A percentile compares a stretch with the other conserved stretches of the same genome.
Conservation (phyloP, 2,797 vertebrate species). For the Masticophis lateralis region DNA sequence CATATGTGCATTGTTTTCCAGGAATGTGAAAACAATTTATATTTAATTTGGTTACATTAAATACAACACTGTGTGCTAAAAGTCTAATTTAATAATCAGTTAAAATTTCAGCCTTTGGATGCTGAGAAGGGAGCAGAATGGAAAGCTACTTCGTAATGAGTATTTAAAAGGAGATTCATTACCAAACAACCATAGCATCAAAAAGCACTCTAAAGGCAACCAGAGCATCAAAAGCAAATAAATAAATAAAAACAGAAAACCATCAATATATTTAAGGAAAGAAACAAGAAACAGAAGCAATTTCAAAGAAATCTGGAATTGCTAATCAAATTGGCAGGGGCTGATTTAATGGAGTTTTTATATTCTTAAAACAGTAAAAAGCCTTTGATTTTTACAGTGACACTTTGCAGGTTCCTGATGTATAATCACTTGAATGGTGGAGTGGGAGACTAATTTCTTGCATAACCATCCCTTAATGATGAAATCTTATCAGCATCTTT, state of each 20-base stretch:
- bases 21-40: background rate
- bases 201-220: background rate
- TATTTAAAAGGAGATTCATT: background rate
- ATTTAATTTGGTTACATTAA: background rate
- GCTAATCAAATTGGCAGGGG: constrained; percentile 62
- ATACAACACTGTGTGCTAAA: background rate
- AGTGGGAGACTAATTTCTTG: constrained; percentile 62
- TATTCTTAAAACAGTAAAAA: constrained; percentile 51
- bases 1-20: background rate
- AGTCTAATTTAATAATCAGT: background rate
- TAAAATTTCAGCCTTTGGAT: background rate
- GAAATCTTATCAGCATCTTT: background rate
- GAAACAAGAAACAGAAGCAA: constrained; percentile 10
- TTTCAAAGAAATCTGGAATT: constrained; percentile 32
- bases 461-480: constrained; percentile 13
- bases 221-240: background rate
- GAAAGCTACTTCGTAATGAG: background rate
- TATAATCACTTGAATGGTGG: constrained; percentile 57
- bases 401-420: constrained; percentile 57
- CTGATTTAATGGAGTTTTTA: constrained; percentile 60
- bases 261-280: constrained; percentile 24
- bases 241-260: constrained; percentile 21
- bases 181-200: background rate
- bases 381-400: constrained; percentile 69
- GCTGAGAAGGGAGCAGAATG: background rate